phyloP scores from a whole-genome alignment of 2,888 invertebrate genomes.

The Petrophora chlorosata region DNA sequence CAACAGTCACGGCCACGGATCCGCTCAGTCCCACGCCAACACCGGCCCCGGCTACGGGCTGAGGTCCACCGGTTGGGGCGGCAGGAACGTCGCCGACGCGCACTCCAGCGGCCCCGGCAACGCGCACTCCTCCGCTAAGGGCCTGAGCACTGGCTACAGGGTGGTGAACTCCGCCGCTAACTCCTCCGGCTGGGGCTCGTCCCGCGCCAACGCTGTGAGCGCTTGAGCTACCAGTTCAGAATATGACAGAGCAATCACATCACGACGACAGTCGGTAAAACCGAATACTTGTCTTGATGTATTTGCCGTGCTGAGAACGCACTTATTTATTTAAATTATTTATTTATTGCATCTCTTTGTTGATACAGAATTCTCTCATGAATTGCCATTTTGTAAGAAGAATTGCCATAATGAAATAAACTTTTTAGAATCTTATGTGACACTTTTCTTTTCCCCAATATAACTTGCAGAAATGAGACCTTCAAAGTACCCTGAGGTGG shows the following conservation, averaged over 20 bases:
- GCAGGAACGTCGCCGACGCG: conserved; percentile 55
- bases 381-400: conserved; percentile 8
- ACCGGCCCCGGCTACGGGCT: conserved; percentile 36
- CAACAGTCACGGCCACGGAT: conserved; percentile 43
- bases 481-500: too few relatives aligned
- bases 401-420: conserved; percentile 28
- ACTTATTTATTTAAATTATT: conserved; percentile 51
- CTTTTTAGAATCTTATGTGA: conserved; percentile 1
- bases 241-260: conserved; percentile 59
- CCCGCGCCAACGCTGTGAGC: conserved; percentile 62
- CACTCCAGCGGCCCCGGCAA: conserved; percentile 56
- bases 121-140: conserved; percentile 61
- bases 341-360: conserved; percentile 28
- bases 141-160: conserved; percentile 54
- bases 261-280: conserved; percentile 66
- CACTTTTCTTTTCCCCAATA: background rate
- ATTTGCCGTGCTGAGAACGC: conserved; percentile 58
- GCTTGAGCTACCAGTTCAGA: conserved; percentile 38
- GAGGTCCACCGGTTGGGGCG: conserved; percentile 21
- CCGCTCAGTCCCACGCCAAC: conserved; percentile 40
- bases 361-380: too few relatives aligned
- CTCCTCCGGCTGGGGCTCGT: conserved; percentile 56
- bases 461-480: too few relatives aligned
- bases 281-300: conserved; percentile 76
- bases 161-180: conserved; percentile 61